Conservation (phyloP, 2,888 invertebrate species). For the Scelioninae gen. 1 region DNA sequence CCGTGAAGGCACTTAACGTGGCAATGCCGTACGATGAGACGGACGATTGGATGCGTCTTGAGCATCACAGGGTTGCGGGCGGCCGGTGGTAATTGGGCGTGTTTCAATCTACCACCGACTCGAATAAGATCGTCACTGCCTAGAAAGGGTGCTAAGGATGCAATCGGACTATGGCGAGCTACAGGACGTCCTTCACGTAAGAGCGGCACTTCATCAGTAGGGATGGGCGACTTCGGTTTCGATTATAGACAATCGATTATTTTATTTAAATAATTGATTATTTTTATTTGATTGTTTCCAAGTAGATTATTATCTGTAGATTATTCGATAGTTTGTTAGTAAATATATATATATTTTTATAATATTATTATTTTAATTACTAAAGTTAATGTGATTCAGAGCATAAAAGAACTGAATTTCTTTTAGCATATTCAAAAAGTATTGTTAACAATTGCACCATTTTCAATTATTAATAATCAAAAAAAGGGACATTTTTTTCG, state of each 20-base stretch:
- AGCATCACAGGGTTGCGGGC: no score
- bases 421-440: no score
- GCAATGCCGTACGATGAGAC: neutral
- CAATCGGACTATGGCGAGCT: neutral
- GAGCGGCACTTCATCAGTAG: neutral
- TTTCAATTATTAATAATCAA: no score
- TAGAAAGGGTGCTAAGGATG: neutral
- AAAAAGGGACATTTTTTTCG: no score
- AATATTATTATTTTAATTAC: no score
- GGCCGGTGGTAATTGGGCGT: no score
- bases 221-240: conserved; percentile 2
- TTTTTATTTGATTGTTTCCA: neutral
- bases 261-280: no score
- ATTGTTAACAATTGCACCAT: no score
- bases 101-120: neutral
- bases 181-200: neutral
- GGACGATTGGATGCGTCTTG: neutral
- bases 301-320: conserved; percentile 1
- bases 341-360: no score
- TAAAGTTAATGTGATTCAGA: no score
- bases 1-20: conserved; percentile 1
- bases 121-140: neutral
- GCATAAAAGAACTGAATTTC: no score
- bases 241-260: conserved; percentile 5
- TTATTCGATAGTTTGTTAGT: neutral